These are phyloP conservation scores for Hippocampus mohnikei DNA, from an alignment of 2,113 vertebrate species.

Conservation along the genomic window DNA sequence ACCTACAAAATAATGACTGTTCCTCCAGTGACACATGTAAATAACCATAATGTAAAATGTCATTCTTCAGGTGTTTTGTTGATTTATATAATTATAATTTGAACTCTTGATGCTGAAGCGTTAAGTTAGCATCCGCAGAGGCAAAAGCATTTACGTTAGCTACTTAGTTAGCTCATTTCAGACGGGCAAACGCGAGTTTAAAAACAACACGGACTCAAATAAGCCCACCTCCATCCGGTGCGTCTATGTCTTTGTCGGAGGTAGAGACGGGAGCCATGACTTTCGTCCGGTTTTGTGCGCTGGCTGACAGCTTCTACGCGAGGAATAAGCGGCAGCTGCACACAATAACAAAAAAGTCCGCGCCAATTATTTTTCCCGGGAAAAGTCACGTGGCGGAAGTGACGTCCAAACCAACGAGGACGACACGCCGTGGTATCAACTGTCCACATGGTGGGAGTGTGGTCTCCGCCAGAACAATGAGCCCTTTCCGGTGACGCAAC, in stretches of 20 bases:
- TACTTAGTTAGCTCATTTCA: conserved; percentile 20
- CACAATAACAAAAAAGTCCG: conserved; percentile 57
- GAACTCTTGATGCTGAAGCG: not conserved
- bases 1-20: no score
- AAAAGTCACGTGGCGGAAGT: conserved; percentile 72
- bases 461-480: not conserved
- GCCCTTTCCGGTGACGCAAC: not conserved
- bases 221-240: conserved; percentile 57
- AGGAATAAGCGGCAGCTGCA: conserved; percentile 1
- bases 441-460: conserved; percentile 29
- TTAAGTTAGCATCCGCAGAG: not conserved
- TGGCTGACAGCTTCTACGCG: conserved; percentile 6
- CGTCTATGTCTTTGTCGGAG: conserved; percentile 66
- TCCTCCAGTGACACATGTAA: no score
- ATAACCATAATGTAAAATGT: not conserved
- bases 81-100: not conserved
- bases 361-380: conserved; percentile 75
- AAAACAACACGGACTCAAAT: not conserved
- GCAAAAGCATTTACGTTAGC: conserved; percentile 16
- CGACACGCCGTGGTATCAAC: rapidly evolving
- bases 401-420: conserved; percentile 44
- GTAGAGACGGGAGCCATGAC: conserved; percentile 72
- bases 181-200: not conserved
- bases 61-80: not conserved
- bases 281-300: not conserved